These are phyloP conservation scores for Sparidentex hasta DNA, from an alignment of 2,797 vertebrate species.

Conservation along the genomic window DNA sequence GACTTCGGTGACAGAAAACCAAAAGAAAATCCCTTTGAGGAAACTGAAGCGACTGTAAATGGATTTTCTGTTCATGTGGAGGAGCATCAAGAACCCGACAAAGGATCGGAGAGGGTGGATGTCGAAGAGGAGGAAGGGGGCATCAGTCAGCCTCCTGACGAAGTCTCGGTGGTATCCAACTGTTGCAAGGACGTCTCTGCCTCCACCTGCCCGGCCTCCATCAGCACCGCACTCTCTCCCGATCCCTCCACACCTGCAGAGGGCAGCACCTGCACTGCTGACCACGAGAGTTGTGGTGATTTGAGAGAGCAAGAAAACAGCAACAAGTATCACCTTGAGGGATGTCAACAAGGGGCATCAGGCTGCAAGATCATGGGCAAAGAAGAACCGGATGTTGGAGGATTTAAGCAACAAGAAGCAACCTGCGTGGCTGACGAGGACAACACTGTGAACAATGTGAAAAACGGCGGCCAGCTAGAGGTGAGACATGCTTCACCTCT, in stretches of 20 bases:
- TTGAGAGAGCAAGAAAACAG: constrained; percentile 2
- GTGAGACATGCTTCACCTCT: constrained; percentile 13
- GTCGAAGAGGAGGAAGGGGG: background rate
- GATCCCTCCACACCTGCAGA: constrained; percentile 47
- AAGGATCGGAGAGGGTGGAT: background rate
- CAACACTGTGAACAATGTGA: constrained; percentile 37
- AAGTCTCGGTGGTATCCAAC: background rate
- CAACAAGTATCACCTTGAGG: background rate
- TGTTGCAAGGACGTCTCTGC: constrained; percentile 10
- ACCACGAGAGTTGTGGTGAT: background rate
- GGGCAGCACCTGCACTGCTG: constrained; percentile 51
- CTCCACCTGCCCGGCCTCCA: constrained; percentile 1
- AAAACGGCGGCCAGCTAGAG: constrained; percentile 7
- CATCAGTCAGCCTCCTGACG: constrained; percentile 1
- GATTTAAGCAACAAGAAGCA: background rate
- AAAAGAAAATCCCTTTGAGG: background rate
- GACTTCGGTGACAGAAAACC: background rate
- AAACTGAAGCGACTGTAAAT: background rate
- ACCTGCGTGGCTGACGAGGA: background rate
- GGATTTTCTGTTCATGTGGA: constrained; percentile 14
- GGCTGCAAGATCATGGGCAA: background rate
- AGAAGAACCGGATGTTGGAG: constrained; percentile 18
- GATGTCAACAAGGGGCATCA: background rate
- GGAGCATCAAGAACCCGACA: constrained; percentile 8
- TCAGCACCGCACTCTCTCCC: background rate